phyloP scores from a whole-genome alignment of 2,888 invertebrate species.

The Exephanes ischioxanthus region DNA sequence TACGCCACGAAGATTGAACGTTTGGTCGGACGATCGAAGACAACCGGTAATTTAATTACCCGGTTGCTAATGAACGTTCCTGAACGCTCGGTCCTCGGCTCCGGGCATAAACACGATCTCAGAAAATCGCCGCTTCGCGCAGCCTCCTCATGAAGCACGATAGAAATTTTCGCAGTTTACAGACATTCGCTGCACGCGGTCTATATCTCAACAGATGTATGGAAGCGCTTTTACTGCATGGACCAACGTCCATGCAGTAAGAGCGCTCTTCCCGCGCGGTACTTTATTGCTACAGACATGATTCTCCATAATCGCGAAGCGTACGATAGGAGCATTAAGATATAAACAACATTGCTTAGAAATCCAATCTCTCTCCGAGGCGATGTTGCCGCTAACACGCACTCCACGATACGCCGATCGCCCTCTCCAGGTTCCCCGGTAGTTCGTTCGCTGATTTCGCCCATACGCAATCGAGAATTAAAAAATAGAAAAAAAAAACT shows the following conservation, averaged over 20 bases:
- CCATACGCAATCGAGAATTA: slow-evolving; percentile 8
- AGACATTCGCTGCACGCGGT: slow-evolving; percentile 1
- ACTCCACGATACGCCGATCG: slow-evolving; percentile 20
- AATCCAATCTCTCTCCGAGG: slow-evolving; percentile 47
- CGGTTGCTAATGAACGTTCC: slow-evolving; percentile 49
- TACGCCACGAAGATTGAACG: background rate
- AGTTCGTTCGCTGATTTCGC: slow-evolving; percentile 7
- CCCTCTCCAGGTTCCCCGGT: background rate
- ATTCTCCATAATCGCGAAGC: slow-evolving; percentile 28
- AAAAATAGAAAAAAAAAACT: slow-evolving; percentile 30
- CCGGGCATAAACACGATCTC: slow-evolving; percentile 31
- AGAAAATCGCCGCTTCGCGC: background rate
- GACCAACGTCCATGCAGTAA: background rate
- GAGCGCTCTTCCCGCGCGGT: slow-evolving; percentile 8
- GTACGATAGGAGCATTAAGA: background rate
- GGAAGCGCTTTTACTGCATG: no score
- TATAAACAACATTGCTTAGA: slow-evolving; percentile 57
- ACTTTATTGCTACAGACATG: slow-evolving; percentile 54
- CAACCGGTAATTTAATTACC: slow-evolving; percentile 56
- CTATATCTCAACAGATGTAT: background rate
- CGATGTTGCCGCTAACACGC: background rate
- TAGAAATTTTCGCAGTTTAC: background rate
- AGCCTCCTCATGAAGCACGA: background rate
- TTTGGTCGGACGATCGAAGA: slow-evolving; percentile 11
- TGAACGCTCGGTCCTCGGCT: slow-evolving; percentile 1